A percentile compares a stretch with the other conserved stretches of the same genome.
These are phyloP conservation scores for Labeo rohita DNA, from an alignment of 2,113 vertebrate species.

Conservation along the genomic window DNA sequence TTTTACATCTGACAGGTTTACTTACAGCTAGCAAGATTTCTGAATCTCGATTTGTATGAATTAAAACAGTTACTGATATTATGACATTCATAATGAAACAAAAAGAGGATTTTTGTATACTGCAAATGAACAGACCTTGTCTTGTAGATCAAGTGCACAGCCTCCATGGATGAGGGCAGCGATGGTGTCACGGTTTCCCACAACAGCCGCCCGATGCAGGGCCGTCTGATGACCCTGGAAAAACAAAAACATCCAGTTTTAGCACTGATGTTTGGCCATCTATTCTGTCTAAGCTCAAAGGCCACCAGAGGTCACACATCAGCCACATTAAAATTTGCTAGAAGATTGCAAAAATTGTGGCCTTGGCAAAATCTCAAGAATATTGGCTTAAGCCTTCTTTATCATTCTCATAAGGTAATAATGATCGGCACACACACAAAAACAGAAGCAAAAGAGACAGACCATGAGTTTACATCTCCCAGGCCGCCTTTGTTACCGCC, in stretches of 20 bases:
- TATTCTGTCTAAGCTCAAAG: not conserved
- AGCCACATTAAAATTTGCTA: not conserved
- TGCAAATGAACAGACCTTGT: conserved; percentile 76
- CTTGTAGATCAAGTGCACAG: conserved; percentile 87
- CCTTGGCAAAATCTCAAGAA: not conserved
- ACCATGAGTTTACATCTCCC: conserved; percentile 49
- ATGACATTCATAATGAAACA: not conserved
- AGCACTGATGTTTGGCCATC: not conserved
- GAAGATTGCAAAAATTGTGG: not conserved
- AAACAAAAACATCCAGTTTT: not conserved
- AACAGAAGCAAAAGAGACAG: not conserved
- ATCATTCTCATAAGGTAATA: not conserved
- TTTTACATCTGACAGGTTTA: not conserved
- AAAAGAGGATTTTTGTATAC: not conserved
- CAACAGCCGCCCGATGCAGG: conserved; percentile 83
- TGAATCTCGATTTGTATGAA: not conserved
- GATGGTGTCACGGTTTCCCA: conserved; percentile 83
- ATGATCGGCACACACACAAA: not conserved
- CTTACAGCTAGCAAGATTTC: not conserved
- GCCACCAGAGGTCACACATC: not conserved
- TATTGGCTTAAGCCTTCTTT: not conserved
- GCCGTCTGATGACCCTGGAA: conserved; percentile 83
- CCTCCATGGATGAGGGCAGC: conserved; percentile 85
- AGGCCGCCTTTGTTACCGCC: not conserved
- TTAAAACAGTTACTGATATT: not conserved